Base-by-base conservation (phyloP, 2,113 vertebrate species). In the Crotalus viridis region DNA sequence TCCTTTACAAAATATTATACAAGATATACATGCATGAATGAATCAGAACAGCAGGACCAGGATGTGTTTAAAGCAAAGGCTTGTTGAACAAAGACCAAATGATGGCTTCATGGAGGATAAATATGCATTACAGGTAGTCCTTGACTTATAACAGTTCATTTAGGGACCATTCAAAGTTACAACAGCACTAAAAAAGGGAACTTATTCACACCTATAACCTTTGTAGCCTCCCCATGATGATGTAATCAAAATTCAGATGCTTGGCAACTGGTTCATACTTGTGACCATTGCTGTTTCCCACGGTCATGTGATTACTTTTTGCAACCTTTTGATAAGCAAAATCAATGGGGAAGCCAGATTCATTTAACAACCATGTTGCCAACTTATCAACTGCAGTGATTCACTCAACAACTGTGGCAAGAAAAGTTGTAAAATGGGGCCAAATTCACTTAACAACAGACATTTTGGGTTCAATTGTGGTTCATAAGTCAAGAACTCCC, bases 31-130 rank as follows among this genome's bases (percentile, higher is more conserved):
- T 81, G 64, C 87, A 1, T 2, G 64, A 95, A 9, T 56, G 69
- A 91, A 33, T 3, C 85, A 93, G 19, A 91, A 74, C 28, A 91
- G 26, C 4, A 91, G 13, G 88, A 54, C 85, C 51, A 48, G 24
- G 54, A 12, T 90, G 3, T 10, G 54, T 90, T 93, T 93, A 89
- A 95, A 94, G 33, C 17, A 81, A 81, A 81, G 74, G 74, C 33
- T 81, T 43, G 1, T 21, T 81, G 48, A 86, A 28, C 28, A 92
- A 95, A 93, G n/a, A 90, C 15, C 85, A 7, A 69, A 39, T 5
- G 43, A 89, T 0, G 46, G 89, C 87, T 33, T 46, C 89, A 7
- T 2, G 19, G n/a, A 88, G 13, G 24, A 43, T 43, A 57, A 91
- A 55, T 88, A 55, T 88, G 51, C 17, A 55, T 88, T n/a, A 69